Percentiles rank a stretch among this genome's conserved stretches.
phyloP scores from a whole-genome alignment of 2,888 invertebrate genomes.

The Argyresthia albistria region DNA sequence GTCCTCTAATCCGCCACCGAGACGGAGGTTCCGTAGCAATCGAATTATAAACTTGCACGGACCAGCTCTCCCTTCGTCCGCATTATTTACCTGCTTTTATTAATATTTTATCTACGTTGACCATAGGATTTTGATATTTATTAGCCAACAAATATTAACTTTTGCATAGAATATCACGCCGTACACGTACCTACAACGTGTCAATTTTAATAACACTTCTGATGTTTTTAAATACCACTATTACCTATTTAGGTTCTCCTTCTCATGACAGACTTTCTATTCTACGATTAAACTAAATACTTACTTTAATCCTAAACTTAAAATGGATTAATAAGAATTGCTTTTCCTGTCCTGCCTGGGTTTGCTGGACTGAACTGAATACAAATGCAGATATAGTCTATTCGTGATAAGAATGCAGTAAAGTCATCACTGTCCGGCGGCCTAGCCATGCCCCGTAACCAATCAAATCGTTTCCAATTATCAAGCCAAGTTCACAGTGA shows the following conservation, averaged over 20 bases:
- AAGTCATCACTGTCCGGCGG: too few relatives aligned
- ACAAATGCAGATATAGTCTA: too few relatives aligned
- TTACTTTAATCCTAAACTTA: too few relatives aligned
- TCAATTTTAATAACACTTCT: neutral
- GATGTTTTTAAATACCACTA: neutral
- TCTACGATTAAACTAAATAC: neutral
- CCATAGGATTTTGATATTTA: neutral
- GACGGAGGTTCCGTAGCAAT: conserved; percentile 4
- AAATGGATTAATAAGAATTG: too few relatives aligned
- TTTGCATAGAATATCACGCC: neutral
- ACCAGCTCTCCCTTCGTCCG: neutral
- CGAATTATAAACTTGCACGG: conserved; percentile 5
- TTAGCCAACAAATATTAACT: neutral
- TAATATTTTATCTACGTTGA: neutral
- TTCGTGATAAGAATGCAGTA: too few relatives aligned
- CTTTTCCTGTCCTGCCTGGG: too few relatives aligned
- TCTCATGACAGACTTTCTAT: neutral
- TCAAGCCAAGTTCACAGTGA: too few relatives aligned
- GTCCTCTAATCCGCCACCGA: neutral
- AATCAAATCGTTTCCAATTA: too few relatives aligned
- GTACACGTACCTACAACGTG: neutral
- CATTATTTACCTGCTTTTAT: conserved; percentile 7
- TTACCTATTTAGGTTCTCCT: neutral
- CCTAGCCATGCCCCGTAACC: too few relatives aligned
- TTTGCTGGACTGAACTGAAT: too few relatives aligned